Evolutionary conservation across 2,797 vertebrate species (phyloP), one percentile per base, ranked within the genome.

Genomic region (Leptatherina wallacei): DNA sequence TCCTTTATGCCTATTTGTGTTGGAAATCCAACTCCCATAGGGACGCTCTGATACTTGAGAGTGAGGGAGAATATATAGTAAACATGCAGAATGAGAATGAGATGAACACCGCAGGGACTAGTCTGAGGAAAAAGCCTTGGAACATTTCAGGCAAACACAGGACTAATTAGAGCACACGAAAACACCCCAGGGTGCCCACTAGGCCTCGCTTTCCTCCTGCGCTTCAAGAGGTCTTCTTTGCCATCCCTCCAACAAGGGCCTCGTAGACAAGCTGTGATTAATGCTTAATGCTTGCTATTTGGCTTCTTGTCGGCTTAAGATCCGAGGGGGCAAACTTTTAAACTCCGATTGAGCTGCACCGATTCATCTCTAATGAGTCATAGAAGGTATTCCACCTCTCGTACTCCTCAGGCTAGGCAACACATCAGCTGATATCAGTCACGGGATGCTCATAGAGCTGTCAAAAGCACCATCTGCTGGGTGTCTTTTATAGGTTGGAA

Each of bases 1-100:
- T 67, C 82, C 82, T 87, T 91, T 86, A 89, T 85, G 77, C 81
- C 70, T 84, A 68, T 90, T 87, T 91, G 85, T 85, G 75, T 76
- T 79, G 69, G 70, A 85, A 78, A 78, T 79, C 77, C 5, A 74
- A 71, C 65, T 75, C 78, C 77, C 81, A 59, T 32, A 4, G 75
- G 80, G 78, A 79, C 55, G 44, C 71, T 63, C 4, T 32, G 71
- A 72, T 60, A 61, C 69, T 82, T 69, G 47, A 80, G 62, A 73
- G 65, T 70, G 55, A 55, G 3, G 13, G 56, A 51, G 67, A 81
- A 72, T 56, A 70, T 66, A 78, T 32, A n/a, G 81, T 74, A 68
- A 85, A 88, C 67, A 81, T 18, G 78, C 65, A 73, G 73, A 71
- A 52, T 58, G 69, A 76, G 75, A 81, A 80, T 14, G 63, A 72